phyloP scores from a whole-genome alignment of 1,140 invertebrate genomes.

The Laodelphax striatellus region DNA sequence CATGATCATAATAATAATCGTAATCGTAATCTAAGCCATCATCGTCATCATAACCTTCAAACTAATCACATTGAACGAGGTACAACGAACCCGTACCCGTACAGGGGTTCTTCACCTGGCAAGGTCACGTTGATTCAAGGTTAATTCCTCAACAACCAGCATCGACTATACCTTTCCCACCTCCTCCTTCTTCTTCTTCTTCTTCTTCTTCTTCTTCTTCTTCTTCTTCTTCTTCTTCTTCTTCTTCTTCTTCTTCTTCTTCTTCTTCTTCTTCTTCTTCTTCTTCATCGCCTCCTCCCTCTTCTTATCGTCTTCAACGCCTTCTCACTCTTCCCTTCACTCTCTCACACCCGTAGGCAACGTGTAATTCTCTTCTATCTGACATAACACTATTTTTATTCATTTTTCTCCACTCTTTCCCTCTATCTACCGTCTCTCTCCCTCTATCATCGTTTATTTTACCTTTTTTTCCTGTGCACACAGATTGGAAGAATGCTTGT shows the following conservation, averaged over 20 bases:
- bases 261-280: background rate
- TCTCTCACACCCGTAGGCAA: background rate
- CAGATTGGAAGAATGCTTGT: too few relatives aligned
- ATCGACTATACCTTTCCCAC: conserved; percentile 2
- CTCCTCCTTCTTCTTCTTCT: background rate
- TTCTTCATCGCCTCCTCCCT: background rate
- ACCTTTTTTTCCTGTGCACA: too few relatives aligned
- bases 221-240: background rate
- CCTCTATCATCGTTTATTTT: background rate
- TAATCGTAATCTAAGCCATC: too few relatives aligned
- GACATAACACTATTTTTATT: background rate
- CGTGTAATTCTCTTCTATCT: background rate
- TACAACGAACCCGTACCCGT: too few relatives aligned
- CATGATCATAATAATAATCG: too few relatives aligned
- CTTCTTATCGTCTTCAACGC: background rate
- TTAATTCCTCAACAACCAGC: too few relatives aligned
- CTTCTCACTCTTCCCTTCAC: background rate
- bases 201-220: conserved; percentile 3
- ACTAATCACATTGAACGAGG: too few relatives aligned
- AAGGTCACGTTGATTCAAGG: too few relatives aligned
- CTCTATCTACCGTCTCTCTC: background rate
- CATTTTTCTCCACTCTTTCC: conserved; percentile 2
- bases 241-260: conserved; percentile 4
- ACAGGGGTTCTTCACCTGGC: too few relatives aligned
- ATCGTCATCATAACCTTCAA: too few relatives aligned